Percentiles rank a stretch among this genome's conserved stretches.
phyloP scores from a whole-genome alignment of 2,888 invertebrate species.

The Campaea margaritaria region DNA sequence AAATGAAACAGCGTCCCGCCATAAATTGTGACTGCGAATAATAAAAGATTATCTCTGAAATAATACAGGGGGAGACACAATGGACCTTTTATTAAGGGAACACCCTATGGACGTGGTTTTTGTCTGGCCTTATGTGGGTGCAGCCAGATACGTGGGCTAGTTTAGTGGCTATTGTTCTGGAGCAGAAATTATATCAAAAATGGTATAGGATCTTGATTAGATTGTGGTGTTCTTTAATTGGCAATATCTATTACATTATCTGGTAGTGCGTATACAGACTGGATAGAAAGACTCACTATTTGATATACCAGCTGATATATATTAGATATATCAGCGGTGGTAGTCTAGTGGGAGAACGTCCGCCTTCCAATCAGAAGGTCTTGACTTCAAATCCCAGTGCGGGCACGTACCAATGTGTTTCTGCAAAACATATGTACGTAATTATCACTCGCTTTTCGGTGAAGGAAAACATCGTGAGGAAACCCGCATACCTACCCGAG shows the following conservation, averaged over 20 bases:
- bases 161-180: constrained; percentile 34
- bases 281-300: too few relatives aligned
- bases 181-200: constrained; percentile 16
- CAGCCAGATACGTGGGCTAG: constrained; percentile 34
- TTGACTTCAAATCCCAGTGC: too few relatives aligned
- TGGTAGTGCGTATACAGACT: too few relatives aligned
- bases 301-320: too few relatives aligned
- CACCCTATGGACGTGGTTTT: constrained; percentile 54
- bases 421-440: too few relatives aligned
- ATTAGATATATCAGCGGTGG: too few relatives aligned
- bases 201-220: constrained; percentile 9
- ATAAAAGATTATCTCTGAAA: constrained; percentile 82
- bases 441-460: too few relatives aligned
- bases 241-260: neutral
- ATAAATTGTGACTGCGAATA: constrained; percentile 78
- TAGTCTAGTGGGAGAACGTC: too few relatives aligned
- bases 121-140: constrained; percentile 51
- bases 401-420: too few relatives aligned
- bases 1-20: constrained; percentile 75
- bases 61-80: constrained; percentile 79
- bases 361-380: too few relatives aligned
- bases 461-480: too few relatives aligned
- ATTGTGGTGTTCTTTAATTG: constrained; percentile 1
- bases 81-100: constrained; percentile 74
- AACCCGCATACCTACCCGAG: too few relatives aligned